Base-by-base conservation (phyloP, 2,888 invertebrate genomes). In the Drosophila prostipennis region DNA sequence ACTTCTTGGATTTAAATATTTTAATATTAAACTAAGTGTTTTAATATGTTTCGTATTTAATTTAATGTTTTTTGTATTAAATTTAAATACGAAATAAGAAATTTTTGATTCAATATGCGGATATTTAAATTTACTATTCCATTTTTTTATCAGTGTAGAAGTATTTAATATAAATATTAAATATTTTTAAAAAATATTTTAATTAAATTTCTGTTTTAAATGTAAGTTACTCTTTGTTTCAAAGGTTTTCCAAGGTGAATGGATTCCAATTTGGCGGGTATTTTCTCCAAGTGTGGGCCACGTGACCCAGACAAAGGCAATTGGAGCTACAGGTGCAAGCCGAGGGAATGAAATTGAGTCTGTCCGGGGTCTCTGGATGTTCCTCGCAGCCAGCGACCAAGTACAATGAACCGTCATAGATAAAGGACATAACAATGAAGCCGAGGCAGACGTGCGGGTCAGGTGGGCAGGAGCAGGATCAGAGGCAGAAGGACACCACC, bases 331-430 rank as follows among this genome's bases (percentile, higher is more conserved):
- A 78, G 77, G 78, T 84, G 69, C 75, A 71, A 56, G 52, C 10
- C 29, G n/a, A 29, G 39, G 63, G 34, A 57, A 37, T 43, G 68
- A 58, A 52, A 65, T 55, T 67, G 65, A 56, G 67, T 49, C 51
- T 46, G 59, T 26, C 61, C 52, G 37, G 54, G 69, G 55, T 34
- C 39, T 26, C 14, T 11, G 55, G 53, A 53, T 56, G 56, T 45
- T 46, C 45, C 51, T 34, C 37, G 46, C 52, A 55, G 57, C 67
- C 57, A 59, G 63, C 78, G 76, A 76, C 26, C 32, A 14, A 36
- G 45, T 43, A 77, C 84, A 88, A 87, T 87, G 86, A 89, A 89
- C 87, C 82, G 80, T 80, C 88, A 87, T 78, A 87, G 85, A 80
- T 79, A 84, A 84, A 81, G 70, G 87, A 80, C 80, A 87, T 82